phyloP scores from a whole-genome alignment of 23 tunicate genomes.

The Oikopleura dioica region DNA sequence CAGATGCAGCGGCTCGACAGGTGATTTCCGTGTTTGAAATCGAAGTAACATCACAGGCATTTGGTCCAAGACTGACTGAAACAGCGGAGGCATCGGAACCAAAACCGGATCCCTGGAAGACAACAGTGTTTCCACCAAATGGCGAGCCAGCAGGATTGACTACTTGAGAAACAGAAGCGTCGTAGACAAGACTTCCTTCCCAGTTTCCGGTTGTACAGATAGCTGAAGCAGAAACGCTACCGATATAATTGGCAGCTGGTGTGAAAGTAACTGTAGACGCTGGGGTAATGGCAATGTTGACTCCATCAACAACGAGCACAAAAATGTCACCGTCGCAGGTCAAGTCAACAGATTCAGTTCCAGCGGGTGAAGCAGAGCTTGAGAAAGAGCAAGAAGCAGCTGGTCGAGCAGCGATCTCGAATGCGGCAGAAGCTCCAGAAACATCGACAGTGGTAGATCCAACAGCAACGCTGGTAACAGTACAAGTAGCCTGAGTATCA shows the following conservation, averaged over 20 bases:
- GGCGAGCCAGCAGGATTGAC: background rate
- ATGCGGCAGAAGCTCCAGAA: background rate
- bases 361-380: background rate
- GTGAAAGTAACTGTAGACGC: too few species aligned
- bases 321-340: too few species aligned
- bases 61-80: slow-evolving; percentile 17
- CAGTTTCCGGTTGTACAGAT: background rate
- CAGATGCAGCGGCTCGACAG: slow-evolving; percentile 10
- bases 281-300: too few species aligned
- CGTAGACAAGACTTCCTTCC: too few species aligned
- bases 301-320: too few species aligned
- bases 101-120: slow-evolving; percentile 24
- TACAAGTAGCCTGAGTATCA: too few species aligned
- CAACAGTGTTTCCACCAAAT: slow-evolving; percentile 16
- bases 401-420: background rate
- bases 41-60: slow-evolving; percentile 13
- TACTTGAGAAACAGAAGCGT: too few species aligned
- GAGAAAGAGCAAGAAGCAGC: background rate
- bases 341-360: background rate
- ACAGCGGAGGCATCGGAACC: slow-evolving; percentile 18
- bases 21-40: slow-evolving; percentile 18
- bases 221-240: too few species aligned
- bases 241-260: too few species aligned
- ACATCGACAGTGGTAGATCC: too few species aligned
- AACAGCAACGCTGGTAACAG: too few species aligned